Evolutionary conservation across 2,888 invertebrate species (phyloP), one percentile per base, ranked within the genome.

Genomic region (Nomada fabriciana): DNA sequence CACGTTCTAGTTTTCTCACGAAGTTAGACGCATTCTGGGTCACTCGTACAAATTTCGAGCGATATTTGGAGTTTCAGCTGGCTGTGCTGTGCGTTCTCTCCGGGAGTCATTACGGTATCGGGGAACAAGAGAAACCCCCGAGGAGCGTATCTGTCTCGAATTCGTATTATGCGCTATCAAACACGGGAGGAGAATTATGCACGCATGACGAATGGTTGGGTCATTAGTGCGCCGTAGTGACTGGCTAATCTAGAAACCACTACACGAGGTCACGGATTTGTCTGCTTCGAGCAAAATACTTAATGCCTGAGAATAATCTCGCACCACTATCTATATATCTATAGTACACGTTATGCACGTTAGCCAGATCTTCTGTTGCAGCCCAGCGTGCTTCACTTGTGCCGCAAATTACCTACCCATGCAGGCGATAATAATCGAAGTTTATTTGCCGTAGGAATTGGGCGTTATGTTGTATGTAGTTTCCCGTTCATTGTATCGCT

Each of bases 21-120:
- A 84, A 80, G 76, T 78, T 78, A 55, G 79, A 60, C 70, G 60
- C 67, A 61, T 86, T 86, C 79, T 76, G 85, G 85, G 87, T 84
- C 81, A 71, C 60, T 61, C 60, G 69, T 47, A 53, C 79, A 36
- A 85, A 85, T 81, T 36, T 85, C 52, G 53, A 57, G 68, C 59
- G 53, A 81, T 65, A 57, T 74, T 74, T 43, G 55, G 29, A n/a
- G 18, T 20, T 50, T 20, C n/a, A n/a, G 10, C 20, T 18, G 47
- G 47, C 11, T 47, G 0, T 10, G 0, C 36, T 20, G 15, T 3
- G 20, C 5, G 13, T 20, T 43, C 29, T 36, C 11, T 7, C 29
- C 43, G n/a, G 42, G 57, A 69, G 64, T 81, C 59, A 55, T 79
- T 74, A 74, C 25, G 18, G 65, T 23, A 36, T 63, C 42, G 23